Evolutionary conservation across 2,113 vertebrate species (phyloP).

Genomic region (Pachyramphus minor): DNA sequence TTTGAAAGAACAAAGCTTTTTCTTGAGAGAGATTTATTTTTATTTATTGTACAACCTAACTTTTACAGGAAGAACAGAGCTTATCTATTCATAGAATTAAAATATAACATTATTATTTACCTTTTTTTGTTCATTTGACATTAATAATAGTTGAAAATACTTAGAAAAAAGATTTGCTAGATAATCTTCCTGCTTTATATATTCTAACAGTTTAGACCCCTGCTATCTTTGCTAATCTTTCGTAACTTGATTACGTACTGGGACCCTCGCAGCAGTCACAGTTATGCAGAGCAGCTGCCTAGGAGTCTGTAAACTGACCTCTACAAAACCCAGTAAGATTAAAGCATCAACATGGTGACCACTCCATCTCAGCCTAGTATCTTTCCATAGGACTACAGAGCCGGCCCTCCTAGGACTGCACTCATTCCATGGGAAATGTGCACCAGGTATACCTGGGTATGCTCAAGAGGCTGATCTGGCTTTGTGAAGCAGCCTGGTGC

Average conservation of each 20-base stretch:
- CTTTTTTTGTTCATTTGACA: background rate
- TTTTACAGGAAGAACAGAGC: background rate
- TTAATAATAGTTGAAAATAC: background rate
- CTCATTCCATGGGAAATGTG: accelerated
- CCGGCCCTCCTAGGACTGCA: accelerated
- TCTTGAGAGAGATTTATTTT: background rate
- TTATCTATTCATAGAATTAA: background rate
- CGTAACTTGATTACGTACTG: background rate
- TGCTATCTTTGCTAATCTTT: background rate
- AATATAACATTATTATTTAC: background rate
- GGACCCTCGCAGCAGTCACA: background rate
- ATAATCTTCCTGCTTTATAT: background rate
- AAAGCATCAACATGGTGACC: background rate
- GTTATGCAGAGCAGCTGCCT: slow-evolving; percentile 30
- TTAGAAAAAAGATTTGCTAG: background rate
- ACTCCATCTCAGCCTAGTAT: background rate
- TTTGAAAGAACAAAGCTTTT: background rate
- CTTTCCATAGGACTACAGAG: background rate
- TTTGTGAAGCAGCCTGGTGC: background rate
- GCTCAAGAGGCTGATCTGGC: background rate
- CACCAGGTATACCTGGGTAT: accelerated
- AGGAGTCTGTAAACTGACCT: background rate
- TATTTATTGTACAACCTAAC: background rate
- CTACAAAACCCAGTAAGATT: background rate
- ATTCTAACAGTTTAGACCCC: background rate